A percentile compares a stretch with the other conserved stretches of the same genome.
Evolutionary conservation across 2,113 vertebrate genomes (phyloP).

Genomic region (Chloropsis cyanopogon): DNA sequence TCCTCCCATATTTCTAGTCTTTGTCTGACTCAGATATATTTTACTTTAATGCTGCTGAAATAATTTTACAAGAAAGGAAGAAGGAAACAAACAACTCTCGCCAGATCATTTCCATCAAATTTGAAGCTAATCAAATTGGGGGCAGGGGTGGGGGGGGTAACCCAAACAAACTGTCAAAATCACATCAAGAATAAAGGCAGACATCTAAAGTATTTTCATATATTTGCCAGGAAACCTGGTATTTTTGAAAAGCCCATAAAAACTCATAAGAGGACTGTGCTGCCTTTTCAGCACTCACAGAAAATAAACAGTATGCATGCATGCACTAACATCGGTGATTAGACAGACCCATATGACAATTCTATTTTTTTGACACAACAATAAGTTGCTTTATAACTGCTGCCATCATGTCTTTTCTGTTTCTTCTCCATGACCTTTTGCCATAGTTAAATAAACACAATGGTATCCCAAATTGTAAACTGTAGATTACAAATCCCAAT

Average conservation of each 20-base stretch:
- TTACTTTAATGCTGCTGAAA: neutral
- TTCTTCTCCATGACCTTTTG: neutral
- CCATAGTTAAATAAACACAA: neutral
- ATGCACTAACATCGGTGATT: neutral
- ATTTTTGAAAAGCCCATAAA: neutral
- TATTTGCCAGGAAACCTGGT: neutral
- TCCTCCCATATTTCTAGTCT: neutral
- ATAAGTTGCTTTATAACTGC: neutral
- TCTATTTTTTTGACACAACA: neutral
- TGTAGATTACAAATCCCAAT: neutral
- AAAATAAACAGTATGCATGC: neutral
- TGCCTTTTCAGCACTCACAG: neutral
- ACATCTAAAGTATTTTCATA: neutral
- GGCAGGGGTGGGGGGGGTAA: fast-evolving
- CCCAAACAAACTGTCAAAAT: neutral
- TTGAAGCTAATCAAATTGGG: neutral
- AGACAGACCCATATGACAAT: neutral
- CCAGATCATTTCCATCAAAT: neutral
- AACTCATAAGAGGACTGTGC: neutral
- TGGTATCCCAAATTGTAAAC: neutral
- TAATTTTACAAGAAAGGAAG: neutral
- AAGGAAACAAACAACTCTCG: neutral
- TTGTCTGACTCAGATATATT: neutral
- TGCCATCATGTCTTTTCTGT: neutral
- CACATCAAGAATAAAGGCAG: neutral